Percentiles rank a stretch among this genome's conserved stretches.
Conservation (phyloP, 2,113 vertebrate genomes). For the Brienomyrus longianalis region DNA sequence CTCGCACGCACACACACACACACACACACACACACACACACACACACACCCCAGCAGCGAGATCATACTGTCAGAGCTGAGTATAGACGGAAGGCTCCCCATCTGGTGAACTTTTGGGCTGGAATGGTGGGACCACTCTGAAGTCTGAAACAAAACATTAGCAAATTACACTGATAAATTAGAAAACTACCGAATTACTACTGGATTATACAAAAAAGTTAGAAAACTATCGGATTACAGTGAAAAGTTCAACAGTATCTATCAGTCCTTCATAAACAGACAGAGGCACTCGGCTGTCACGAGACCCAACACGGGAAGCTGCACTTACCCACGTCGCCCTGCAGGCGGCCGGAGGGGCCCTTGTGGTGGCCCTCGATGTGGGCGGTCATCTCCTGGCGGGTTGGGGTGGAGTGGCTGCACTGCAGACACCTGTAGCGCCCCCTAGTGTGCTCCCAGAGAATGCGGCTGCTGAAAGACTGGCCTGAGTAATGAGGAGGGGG, state of each 20-base stretch:
- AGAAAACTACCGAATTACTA: background rate
- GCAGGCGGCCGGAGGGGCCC: constrained; percentile 43
- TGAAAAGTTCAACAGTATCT: background rate
- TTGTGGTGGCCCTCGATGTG: constrained; percentile 75
- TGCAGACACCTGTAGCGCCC: constrained; percentile 84
- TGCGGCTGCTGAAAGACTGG: constrained; percentile 67
- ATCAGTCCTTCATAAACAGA: background rate
- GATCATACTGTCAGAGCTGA: constrained; percentile 44
- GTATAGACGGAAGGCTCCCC: constrained; percentile 54
- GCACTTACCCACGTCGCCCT: constrained; percentile 46
- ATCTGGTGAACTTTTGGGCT: constrained; percentile 47
- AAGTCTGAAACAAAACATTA: constrained; percentile 38
- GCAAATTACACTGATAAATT: too few relatives aligned
- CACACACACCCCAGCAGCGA: background rate
- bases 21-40: background rate
- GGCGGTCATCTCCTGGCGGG: constrained; percentile 76
- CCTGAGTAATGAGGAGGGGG: constrained; percentile 49
- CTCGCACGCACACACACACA: background rate
- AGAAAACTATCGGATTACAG: background rate
- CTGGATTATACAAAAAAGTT: background rate
- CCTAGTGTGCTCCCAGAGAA: constrained; percentile 88
- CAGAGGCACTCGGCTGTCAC: background rate
- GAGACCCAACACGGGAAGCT: background rate
- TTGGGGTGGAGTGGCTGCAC: constrained; percentile 67
- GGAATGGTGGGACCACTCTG: constrained; percentile 43